A percentile compares a stretch with the other conserved stretches of the same genome.
phyloP scores from a whole-genome alignment of 2,797 vertebrate species.

The Hydrolagus colliei region DNA sequence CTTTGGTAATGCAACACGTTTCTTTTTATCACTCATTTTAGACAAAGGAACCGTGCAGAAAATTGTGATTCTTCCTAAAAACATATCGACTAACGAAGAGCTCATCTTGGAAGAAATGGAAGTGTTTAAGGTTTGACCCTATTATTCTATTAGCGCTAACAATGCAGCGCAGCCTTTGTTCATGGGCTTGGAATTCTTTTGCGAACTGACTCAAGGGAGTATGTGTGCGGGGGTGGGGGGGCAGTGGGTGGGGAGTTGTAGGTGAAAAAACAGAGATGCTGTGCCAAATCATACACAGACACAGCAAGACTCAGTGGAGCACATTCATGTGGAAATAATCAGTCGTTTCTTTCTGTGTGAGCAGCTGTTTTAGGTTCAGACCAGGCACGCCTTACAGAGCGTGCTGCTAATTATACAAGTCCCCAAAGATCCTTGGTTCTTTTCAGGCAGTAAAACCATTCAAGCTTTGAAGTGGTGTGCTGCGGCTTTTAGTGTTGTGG shows the following conservation, averaged over 20 bases:
- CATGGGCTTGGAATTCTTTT: constrained; percentile 20
- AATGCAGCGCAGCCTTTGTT: background rate
- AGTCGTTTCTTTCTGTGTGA: background rate
- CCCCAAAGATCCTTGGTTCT: constrained; percentile 9
- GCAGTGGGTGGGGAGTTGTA: background rate
- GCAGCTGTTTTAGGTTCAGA: constrained; percentile 1
- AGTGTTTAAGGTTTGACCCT: constrained; percentile 84
- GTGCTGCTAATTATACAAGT: constrained; percentile 29
- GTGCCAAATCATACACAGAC: background rate
- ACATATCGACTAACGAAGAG: constrained; percentile 75
- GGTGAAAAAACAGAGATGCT: background rate
- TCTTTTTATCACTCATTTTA: constrained; percentile 42
- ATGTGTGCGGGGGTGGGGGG: no score
- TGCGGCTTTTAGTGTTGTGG: background rate
- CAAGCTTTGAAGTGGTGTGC: constrained; percentile 4
- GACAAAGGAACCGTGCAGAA: constrained; percentile 92
- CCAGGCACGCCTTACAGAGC: constrained; percentile 3
- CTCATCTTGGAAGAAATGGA: constrained; percentile 94
- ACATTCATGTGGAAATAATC: constrained; percentile 23
- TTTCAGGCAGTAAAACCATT: background rate
- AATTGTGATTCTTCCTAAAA: constrained; percentile 82
- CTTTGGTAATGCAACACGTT: background rate
- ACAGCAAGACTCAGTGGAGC: background rate
- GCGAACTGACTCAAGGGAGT: background rate
- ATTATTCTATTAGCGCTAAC: background rate